These are phyloP conservation scores for Xanthostigma xanthostigma DNA, from an alignment of 2,888 invertebrate genomes.

Conservation along the genomic window DNA sequence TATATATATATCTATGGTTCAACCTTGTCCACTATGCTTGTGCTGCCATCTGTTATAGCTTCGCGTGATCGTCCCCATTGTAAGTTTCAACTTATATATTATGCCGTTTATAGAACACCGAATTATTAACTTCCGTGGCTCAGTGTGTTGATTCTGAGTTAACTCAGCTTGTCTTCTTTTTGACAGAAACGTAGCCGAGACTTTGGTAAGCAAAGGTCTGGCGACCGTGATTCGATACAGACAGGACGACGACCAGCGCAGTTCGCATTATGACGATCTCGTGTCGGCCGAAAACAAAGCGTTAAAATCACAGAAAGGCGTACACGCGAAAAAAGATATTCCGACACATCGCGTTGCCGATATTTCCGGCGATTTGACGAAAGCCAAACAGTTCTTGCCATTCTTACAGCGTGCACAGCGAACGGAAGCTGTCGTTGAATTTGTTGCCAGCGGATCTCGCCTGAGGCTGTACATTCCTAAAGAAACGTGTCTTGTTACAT, in stretches of 20 bases:
- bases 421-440: conserved; percentile 88
- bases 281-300: conserved; percentile 89
- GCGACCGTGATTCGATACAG: conserved; percentile 88
- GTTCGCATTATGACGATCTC: conserved; percentile 83
- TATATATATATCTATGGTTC: too few species aligned
- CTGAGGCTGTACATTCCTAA: conserved; percentile 86
- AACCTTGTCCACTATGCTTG: too few species aligned
- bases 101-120: too few species aligned
- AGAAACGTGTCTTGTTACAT: conserved; percentile 87
- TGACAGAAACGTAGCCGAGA: conserved; percentile 81
- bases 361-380: conserved; percentile 64
- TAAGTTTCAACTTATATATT: too few species aligned
- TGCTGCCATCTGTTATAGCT: too few species aligned
- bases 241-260: conserved; percentile 91
- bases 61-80: too few species aligned
- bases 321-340: conserved; percentile 79
- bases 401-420: conserved; percentile 82
- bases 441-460: conserved; percentile 91
- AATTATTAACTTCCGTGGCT: too few species aligned
- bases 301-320: conserved; percentile 64
- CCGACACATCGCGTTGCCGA: conserved; percentile 77
- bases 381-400: conserved; percentile 84
- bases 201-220: conserved; percentile 79
- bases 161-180: background rate
- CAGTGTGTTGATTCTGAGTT: too few species aligned